Evolutionary conservation across 2,113 vertebrate species (phyloP).

Genomic region (Okapia johnstoni): DNA sequence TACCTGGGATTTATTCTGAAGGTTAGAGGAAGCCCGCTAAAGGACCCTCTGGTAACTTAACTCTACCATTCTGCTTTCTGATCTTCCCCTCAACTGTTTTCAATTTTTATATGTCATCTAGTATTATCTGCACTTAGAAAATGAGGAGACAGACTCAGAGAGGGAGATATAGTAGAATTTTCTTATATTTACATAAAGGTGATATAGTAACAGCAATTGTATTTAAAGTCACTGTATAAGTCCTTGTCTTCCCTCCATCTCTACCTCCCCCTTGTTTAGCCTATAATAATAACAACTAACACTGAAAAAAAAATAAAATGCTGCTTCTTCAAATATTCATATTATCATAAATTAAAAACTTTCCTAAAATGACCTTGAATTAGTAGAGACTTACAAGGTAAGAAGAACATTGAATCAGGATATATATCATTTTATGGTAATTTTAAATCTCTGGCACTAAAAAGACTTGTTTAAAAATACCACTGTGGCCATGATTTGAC

Average conservation of each 20-base stretch:
- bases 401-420: background rate
- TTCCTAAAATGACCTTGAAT: constrained; percentile 18
- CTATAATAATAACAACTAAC: background rate
- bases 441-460: background rate
- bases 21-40: too few species aligned
- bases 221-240: background rate
- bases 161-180: background rate
- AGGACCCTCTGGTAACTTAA: background rate
- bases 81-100: background rate
- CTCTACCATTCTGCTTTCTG: background rate
- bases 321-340: background rate
- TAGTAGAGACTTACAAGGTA: background rate
- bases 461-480: background rate
- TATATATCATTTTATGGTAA: background rate
- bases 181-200: background rate
- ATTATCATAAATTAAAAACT: background rate
- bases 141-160: background rate
- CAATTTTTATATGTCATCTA: background rate
- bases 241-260: background rate
- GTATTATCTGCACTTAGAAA: background rate
- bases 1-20: background rate
- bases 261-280: background rate
- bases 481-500: background rate
- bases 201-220: background rate
- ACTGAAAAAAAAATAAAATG: background rate